Evolutionary conservation across 2,888 invertebrate species (phyloP).

Genomic region (Parochlus steinenii): DNA sequence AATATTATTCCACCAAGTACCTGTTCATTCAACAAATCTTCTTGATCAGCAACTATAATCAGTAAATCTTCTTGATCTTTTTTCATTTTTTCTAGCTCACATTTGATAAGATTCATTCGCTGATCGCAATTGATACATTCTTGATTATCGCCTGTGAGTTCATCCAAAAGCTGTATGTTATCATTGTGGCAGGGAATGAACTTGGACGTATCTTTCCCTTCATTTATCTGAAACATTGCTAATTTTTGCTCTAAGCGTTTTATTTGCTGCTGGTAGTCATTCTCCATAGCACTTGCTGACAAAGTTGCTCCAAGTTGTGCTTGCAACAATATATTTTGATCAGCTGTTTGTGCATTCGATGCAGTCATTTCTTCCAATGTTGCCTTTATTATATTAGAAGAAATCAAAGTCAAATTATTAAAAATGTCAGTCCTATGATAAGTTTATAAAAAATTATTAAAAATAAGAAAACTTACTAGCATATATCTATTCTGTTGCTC

Average conservation of each 20-base stretch:
- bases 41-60: conserved; percentile 81
- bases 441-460: background rate
- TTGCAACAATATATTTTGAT: conserved; percentile 74
- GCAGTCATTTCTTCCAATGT: conserved; percentile 49
- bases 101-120: conserved; percentile 19
- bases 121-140: too few relatives aligned
- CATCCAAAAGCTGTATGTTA: too few relatives aligned
- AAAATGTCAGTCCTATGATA: conserved; percentile 13
- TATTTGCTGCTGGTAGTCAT: too few relatives aligned
- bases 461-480: conserved; percentile 1
- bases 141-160: too few relatives aligned
- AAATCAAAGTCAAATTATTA: conserved; percentile 15
- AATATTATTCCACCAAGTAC: background rate
- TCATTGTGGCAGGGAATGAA: too few relatives aligned
- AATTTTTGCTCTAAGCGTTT: too few relatives aligned
- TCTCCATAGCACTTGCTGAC: conserved; percentile 16
- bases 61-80: conserved; percentile 90
- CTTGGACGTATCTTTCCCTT: too few relatives aligned
- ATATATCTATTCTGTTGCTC: conserved; percentile 19
- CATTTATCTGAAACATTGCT: too few relatives aligned
- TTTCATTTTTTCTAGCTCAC: conserved; percentile 46
- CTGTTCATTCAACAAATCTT: conserved; percentile 1
- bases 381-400: conserved; percentile 20
- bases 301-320: conserved; percentile 42
- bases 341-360: conserved; percentile 58